These are phyloP conservation scores for Brachyalestes nurse DNA, from an alignment of 2,797 vertebrate genomes.

Conservation along the genomic window DNA sequence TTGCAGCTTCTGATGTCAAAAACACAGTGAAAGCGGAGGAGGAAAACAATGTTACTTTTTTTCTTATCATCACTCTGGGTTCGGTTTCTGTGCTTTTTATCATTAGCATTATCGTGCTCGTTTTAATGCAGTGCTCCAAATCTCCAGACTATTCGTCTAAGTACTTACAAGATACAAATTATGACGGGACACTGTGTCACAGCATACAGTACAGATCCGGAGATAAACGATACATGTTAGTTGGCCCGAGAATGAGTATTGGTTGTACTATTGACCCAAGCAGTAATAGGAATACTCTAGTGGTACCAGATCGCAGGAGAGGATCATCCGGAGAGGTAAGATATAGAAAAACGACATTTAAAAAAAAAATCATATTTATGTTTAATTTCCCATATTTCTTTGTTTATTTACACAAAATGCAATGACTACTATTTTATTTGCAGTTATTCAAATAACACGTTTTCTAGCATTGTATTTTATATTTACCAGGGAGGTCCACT, in stretches of 20 bases:
- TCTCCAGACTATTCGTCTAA: constrained; percentile 58
- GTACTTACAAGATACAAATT: constrained; percentile 58
- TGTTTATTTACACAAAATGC: too few species aligned
- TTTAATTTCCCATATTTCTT: too few species aligned
- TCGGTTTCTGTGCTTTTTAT: constrained; percentile 63
- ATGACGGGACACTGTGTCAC: constrained; percentile 63
- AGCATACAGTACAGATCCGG: constrained; percentile 68
- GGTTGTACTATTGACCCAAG: constrained; percentile 61
- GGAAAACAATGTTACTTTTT: constrained; percentile 60
- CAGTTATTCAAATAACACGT: too few species aligned
- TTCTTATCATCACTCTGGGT: constrained; percentile 62
- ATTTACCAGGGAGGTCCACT: too few species aligned
- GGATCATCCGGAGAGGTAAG: constrained; percentile 59
- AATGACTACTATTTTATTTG: too few species aligned
- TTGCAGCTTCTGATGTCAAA: constrained; percentile 59
- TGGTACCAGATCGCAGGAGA: constrained; percentile 57
- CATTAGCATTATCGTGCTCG: constrained; percentile 62
- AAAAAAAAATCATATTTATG: too few species aligned
- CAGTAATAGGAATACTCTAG: constrained; percentile 64
- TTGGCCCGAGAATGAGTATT: constrained; percentile 66
- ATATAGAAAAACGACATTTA: neutral
- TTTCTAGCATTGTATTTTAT: too few species aligned
- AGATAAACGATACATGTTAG: constrained; percentile 68
- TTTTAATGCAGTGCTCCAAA: constrained; percentile 67
- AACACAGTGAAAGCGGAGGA: constrained; percentile 41